Percentiles rank a stretch among this genome's conserved stretches.
Evolutionary conservation across 1,140 invertebrate genomes (phyloP).

Genomic region (Brachionus angularis): DNA sequence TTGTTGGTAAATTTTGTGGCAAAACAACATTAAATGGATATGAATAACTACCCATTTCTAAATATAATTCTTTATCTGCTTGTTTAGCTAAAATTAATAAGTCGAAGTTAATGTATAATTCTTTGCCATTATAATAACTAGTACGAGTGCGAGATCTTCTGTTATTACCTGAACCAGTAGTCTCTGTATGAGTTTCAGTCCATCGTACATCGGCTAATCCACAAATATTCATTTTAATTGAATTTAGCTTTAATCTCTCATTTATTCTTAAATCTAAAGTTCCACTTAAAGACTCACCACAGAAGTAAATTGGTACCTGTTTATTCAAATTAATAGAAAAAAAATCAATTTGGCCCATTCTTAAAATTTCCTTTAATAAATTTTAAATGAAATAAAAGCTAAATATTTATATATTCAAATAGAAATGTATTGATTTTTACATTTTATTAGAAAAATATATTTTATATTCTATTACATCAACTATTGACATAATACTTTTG

Average conservation of each 20-base stretch:
- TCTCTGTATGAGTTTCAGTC: not conserved
- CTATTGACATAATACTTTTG: too few species aligned
- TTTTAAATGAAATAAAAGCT: too few species aligned
- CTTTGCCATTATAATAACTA: not conserved
- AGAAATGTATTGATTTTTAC: too few species aligned
- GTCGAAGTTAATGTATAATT: not conserved
- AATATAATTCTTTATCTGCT: not conserved
- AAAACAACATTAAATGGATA: slow-evolving; percentile 14
- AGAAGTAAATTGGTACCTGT: not conserved
- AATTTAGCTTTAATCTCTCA: not conserved
- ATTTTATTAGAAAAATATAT: too few species aligned
- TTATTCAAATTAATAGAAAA: not conserved
- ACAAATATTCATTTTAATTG: not conserved
- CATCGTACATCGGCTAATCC: not conserved
- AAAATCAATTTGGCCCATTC: slow-evolving; percentile 4
- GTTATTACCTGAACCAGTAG: not conserved
- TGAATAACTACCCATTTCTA: not conserved
- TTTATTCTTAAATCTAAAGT: not conserved
- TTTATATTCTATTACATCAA: too few species aligned
- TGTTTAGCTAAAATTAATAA: not conserved
- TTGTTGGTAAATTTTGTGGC: not conserved
- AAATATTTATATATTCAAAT: too few species aligned
- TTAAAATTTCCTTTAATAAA: not conserved
- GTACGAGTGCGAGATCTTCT: too few species aligned
- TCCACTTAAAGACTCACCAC: not conserved